Percentiles rank a stretch among this genome's conserved stretches.
phyloP scores from a whole-genome alignment of 2,113 vertebrate genomes.

The Ascaphus truei region DNA sequence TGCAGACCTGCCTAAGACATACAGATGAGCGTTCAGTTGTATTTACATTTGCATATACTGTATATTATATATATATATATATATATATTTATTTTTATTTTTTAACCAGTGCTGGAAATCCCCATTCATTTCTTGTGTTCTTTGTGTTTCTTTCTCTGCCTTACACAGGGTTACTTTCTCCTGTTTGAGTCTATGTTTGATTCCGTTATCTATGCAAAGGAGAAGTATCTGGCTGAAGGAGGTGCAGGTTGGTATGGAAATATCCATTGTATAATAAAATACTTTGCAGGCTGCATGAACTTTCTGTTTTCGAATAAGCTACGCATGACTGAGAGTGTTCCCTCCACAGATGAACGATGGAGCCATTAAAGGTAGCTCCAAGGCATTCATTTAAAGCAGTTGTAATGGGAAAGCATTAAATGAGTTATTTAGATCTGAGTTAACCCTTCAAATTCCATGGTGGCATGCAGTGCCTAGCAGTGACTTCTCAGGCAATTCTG shows the following conservation, averaged over 20 bases:
- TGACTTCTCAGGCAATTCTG: no score
- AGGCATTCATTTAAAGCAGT: conserved; percentile 51
- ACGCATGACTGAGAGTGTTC: conserved; percentile 54
- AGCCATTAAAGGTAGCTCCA: conserved; percentile 55
- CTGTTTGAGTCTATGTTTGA: conserved; percentile 97
- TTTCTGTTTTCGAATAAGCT: conserved; percentile 47
- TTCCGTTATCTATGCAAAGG: conserved; percentile 87
- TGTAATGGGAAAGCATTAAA: conserved; percentile 38
- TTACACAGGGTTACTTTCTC: conserved; percentile 87
- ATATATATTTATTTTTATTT: no score
- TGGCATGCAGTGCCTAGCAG: no score
- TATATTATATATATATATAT: no score
- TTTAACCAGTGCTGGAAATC: no score
- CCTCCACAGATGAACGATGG: conserved; percentile 56
- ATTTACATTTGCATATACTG: no score
- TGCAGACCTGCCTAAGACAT: no score
- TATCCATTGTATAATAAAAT: conserved; percentile 48
- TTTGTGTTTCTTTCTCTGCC: no score
- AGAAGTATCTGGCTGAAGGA: conserved; percentile 77
- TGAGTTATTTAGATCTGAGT: conserved; percentile 37
- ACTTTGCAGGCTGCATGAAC: conserved; percentile 42
- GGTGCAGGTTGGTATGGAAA: conserved; percentile 78
- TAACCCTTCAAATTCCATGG: no score
- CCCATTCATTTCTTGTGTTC: no score
- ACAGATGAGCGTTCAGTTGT: no score